Evolutionary conservation across 2,888 invertebrate species (phyloP).

Genomic region (Tachina fera): DNA sequence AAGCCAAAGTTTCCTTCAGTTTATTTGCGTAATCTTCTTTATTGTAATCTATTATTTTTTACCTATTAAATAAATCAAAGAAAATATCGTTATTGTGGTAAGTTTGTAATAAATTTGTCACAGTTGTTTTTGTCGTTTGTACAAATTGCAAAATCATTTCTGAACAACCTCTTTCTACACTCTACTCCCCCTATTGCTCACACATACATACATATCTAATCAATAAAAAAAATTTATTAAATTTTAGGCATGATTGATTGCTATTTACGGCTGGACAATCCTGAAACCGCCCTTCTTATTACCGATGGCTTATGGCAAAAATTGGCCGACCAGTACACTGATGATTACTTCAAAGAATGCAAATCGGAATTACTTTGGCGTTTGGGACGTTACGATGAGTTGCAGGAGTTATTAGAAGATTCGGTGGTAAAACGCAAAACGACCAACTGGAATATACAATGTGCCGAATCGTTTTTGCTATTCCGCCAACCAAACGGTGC

Average conservation of each 20-base stretch:
- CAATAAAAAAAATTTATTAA: background rate
- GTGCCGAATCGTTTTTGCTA: constrained; percentile 88
- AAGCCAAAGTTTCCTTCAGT: too few relatives aligned
- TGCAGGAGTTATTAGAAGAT: constrained; percentile 85
- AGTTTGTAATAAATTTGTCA: too few relatives aligned
- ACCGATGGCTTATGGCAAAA: constrained; percentile 87
- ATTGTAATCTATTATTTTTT: too few relatives aligned
- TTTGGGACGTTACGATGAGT: constrained; percentile 91
- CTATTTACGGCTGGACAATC: constrained; percentile 93
- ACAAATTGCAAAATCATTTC: too few relatives aligned
- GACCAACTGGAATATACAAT: constrained; percentile 89
- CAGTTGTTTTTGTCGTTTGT: too few relatives aligned
- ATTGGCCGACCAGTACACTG: constrained; percentile 85
- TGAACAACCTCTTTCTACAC: background rate
- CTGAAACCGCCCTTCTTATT: constrained; percentile 91
- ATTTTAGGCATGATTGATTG: constrained; percentile 88
- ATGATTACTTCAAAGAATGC: constrained; percentile 87
- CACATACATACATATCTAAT: background rate
- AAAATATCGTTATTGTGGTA: too few relatives aligned
- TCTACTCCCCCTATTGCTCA: background rate
- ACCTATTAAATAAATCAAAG: too few relatives aligned
- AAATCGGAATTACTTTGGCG: constrained; percentile 95
- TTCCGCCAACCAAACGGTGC: constrained; percentile 81
- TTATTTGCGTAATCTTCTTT: too few relatives aligned
- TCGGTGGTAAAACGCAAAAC: constrained; percentile 83